Evolutionary conservation across 2,797 vertebrate genomes (phyloP).

Genomic region (Botia almorhae): DNA sequence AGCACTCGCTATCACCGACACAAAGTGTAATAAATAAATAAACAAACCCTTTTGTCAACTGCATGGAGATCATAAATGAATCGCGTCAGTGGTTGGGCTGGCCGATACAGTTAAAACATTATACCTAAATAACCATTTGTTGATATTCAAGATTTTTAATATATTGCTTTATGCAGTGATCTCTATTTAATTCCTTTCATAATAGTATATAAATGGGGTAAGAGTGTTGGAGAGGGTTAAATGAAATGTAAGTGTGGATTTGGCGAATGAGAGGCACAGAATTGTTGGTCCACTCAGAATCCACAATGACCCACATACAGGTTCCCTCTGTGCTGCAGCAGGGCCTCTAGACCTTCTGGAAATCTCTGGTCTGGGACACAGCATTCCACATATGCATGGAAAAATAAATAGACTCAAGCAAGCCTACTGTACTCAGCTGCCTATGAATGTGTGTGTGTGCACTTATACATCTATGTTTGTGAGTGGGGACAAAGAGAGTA

Average conservation of each 20-base stretch:
- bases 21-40: conserved; percentile 5
- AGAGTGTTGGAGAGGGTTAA: background rate
- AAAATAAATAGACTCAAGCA: conserved; percentile 36
- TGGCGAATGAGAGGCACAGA: background rate
- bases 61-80: background rate
- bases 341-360: conserved; percentile 18
- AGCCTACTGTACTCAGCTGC: conserved; percentile 16
- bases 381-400: conserved; percentile 17
- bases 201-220: background rate
- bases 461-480: background rate
- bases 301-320: conserved; percentile 9
- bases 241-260: background rate
- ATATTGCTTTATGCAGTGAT: background rate
- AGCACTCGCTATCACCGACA: background rate
- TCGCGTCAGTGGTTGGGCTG: background rate
- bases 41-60: background rate
- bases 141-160: no score
- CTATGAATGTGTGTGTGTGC: background rate
- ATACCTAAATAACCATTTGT: no score
- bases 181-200: background rate
- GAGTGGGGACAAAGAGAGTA: no score
- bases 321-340: background rate
- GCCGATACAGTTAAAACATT: no score
- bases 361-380: conserved; percentile 13
- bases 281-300: background rate